Percentiles rank a stretch among this genome's conserved stretches.
Evolutionary conservation across 2,888 invertebrate species (phyloP).

Genomic region (Ctena decussata): DNA sequence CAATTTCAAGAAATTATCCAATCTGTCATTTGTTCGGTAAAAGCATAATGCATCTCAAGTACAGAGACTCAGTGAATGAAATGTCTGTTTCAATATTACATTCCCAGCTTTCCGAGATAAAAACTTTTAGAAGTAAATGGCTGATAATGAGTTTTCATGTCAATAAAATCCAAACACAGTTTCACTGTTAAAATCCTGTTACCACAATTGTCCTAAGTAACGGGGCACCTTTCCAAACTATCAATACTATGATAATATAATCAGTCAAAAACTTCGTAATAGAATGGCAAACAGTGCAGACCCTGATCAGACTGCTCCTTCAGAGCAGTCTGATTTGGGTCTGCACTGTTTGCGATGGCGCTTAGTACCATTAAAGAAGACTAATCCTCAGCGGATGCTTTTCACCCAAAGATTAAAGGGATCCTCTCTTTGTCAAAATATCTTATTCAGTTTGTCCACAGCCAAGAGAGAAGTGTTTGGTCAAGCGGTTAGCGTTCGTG

Average conservation of each 20-base stretch:
- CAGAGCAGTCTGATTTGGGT: no score
- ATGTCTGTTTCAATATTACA: neutral
- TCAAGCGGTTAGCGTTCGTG: no score
- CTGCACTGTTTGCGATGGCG: no score
- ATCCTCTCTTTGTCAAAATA: no score
- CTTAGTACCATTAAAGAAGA: neutral
- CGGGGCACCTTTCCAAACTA: neutral
- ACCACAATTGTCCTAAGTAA: no score
- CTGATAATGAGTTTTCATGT: conserved; percentile 65
- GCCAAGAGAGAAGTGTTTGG: no score
- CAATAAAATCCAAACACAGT: conserved; percentile 67
- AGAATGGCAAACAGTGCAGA: no score
- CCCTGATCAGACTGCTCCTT: no score
- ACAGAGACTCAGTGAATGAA: conserved; percentile 1
- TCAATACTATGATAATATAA: no score
- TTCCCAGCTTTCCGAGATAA: neutral
- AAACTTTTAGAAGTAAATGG: conserved; percentile 62
- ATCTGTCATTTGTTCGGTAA: neutral
- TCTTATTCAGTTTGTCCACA: no score
- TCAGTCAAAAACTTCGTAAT: no score
- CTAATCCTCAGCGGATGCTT: conserved; percentile 1
- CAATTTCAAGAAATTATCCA: no score
- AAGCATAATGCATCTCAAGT: neutral
- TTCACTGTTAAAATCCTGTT: conserved; percentile 56
- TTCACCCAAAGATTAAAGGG: neutral